phyloP scores from a whole-genome alignment of 1,140 invertebrate species.

The Caligus rogercresseyi region DNA sequence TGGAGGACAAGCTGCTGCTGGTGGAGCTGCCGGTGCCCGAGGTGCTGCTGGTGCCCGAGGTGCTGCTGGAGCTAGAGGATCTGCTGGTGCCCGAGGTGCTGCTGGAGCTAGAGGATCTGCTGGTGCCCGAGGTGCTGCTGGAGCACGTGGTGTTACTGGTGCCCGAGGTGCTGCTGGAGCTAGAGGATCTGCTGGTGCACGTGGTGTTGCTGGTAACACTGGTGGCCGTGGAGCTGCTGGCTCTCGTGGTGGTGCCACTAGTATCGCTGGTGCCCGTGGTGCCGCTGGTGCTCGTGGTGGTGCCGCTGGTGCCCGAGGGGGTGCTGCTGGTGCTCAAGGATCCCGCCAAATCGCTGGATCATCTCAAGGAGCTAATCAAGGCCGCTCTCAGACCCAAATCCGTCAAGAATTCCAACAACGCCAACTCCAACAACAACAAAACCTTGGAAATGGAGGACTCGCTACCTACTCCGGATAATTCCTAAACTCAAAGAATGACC shows the following conservation, averaged over 20 bases:
- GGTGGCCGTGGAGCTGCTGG: not conserved
- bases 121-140: not conserved
- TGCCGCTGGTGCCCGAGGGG: not conserved
- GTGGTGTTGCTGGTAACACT: not conserved
- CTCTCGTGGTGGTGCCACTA: too few relatives aligned
- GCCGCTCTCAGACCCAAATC: too few relatives aligned
- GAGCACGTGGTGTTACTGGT: not conserved
- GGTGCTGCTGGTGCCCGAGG: not conserved
- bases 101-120: not conserved
- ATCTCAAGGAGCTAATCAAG: too few relatives aligned
- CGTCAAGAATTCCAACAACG: too few relatives aligned
- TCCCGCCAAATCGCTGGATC: too few relatives aligned
- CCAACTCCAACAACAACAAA: too few relatives aligned
- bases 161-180: not conserved
- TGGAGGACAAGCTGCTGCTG: too few relatives aligned
- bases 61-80: not conserved
- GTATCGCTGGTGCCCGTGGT: not conserved
- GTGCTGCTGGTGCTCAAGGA: not conserved
- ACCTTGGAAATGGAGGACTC: too few relatives aligned
- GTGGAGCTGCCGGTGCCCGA: too few relatives aligned
- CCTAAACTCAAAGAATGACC: too few relatives aligned
- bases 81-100: not conserved
- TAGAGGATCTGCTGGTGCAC: not conserved
- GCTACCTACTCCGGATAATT: too few relatives aligned
- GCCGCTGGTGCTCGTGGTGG: not conserved